Evolutionary conservation across 37 sponge, comb jelly and placozoan genomes (phyloP).

Genomic region (Spongilla lacustris): DNA sequence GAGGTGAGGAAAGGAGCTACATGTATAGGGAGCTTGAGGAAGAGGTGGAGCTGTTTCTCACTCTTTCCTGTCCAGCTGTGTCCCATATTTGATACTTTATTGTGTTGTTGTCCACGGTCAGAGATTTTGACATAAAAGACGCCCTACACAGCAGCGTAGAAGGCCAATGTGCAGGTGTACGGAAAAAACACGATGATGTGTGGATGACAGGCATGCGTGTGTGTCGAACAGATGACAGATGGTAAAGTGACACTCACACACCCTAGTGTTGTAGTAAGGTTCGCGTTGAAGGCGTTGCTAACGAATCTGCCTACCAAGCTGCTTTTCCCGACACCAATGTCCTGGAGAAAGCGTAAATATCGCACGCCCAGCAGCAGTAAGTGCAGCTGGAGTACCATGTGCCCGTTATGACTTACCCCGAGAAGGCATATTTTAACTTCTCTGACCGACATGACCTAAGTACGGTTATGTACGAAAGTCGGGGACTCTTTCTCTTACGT

Average conservation of each 20-base stretch:
- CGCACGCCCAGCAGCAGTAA: neutral
- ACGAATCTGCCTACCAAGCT: constrained; percentile 88
- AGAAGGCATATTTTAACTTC: constrained; percentile 88
- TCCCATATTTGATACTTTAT: constrained; percentile 92
- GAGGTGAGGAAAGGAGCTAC: no score
- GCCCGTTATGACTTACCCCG: constrained; percentile 67
- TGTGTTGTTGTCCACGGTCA: constrained; percentile 69
- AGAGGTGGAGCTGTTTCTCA: constrained; percentile 6
- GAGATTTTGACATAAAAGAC: constrained; percentile 88
- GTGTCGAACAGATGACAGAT: neutral
- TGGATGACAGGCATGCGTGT: neutral
- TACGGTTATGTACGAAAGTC: neutral
- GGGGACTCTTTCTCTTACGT: neutral
- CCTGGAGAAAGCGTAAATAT: constrained; percentile 30
- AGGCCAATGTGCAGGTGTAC: neutral
- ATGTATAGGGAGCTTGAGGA: no score
- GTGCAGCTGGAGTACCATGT: neutral
- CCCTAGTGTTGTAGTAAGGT: constrained; percentile 83
- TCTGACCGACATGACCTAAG: constrained; percentile 57
- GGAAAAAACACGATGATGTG: neutral
- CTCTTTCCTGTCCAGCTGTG: constrained; percentile 90
- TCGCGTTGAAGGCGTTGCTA: constrained; percentile 67
- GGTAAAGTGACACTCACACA: constrained; percentile 24
- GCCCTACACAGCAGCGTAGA: constrained; percentile 50
- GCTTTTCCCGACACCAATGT: constrained; percentile 88